Evolutionary conservation across 2,888 invertebrate species (phyloP).

Genomic region (Oscheius sp.): DNA sequence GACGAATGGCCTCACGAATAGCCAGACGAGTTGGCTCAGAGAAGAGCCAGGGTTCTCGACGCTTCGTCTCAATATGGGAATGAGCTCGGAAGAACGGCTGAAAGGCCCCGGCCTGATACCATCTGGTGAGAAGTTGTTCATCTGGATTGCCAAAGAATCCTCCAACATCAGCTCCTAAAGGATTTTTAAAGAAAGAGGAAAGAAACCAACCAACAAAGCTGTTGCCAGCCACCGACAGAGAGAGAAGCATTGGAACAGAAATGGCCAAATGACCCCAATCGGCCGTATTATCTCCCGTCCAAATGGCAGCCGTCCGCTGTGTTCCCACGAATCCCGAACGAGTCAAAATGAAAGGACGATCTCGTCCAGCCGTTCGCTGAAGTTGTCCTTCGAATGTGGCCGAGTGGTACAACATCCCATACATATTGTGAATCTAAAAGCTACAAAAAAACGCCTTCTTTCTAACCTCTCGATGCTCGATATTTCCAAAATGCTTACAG

Average conservation of each 20-base stretch:
- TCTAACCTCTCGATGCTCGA: slow-evolving; percentile 83
- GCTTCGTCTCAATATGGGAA: slow-evolving; percentile 94
- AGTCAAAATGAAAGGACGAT: slow-evolving; percentile 90
- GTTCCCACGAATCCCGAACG: slow-evolving; percentile 87
- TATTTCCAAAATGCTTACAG: slow-evolving; percentile 83
- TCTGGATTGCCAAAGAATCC: slow-evolving; percentile 98
- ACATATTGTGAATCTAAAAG: slow-evolving; percentile 51
- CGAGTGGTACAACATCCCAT: slow-evolving; percentile 71
- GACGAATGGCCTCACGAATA: slow-evolving; percentile 78
- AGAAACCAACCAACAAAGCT: slow-evolving; percentile 77
- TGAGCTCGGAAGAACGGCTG: slow-evolving; percentile 79
- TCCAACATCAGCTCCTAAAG: slow-evolving; percentile 91
- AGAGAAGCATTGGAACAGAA: slow-evolving; percentile 90
- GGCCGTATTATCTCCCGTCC: slow-evolving; percentile 97
- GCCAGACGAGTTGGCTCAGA: slow-evolving; percentile 74
- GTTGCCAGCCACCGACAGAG: slow-evolving; percentile 84
- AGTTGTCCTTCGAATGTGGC: slow-evolving; percentile 76
- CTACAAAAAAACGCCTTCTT: background rate
- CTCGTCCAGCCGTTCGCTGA: slow-evolving; percentile 76
- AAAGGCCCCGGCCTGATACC: slow-evolving; percentile 78
- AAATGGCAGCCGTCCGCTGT: slow-evolving; percentile 84
- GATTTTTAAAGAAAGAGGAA: background rate
- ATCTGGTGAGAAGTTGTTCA: slow-evolving; percentile 85
- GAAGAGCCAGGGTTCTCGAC: slow-evolving; percentile 95
- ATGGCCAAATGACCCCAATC: slow-evolving; percentile 91